These are phyloP conservation scores for Drosophila ezoana DNA, from an alignment of 2,888 invertebrate genomes.

Conservation along the genomic window DNA sequence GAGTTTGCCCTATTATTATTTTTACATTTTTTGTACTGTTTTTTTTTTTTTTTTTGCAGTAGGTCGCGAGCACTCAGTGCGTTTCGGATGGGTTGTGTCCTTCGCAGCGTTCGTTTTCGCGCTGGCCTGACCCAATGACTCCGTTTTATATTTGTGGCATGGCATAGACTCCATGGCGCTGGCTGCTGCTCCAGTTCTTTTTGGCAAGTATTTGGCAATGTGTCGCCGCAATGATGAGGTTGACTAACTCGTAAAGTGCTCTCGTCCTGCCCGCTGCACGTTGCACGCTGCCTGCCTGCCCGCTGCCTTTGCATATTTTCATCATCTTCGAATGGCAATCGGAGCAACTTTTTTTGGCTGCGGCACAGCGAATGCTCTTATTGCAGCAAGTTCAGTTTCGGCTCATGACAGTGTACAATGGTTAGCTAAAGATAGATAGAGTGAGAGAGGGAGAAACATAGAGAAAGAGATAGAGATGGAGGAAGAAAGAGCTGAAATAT, in stretches of 20 bases:
- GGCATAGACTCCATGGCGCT: conserved; percentile 66
- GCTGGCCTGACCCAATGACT: conserved; percentile 65
- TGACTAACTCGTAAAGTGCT: conserved; percentile 19
- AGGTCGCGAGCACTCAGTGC: conserved; percentile 1
- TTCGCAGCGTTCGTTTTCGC: conserved; percentile 36
- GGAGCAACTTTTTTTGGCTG: conserved; percentile 9
- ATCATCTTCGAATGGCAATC: conserved; percentile 7
- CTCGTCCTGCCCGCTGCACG: conserved; percentile 1
- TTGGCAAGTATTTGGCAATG: conserved; percentile 37
- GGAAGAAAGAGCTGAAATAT: neutral
- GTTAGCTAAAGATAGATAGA: neutral
- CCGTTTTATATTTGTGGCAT: conserved; percentile 55
- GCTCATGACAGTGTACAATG: conserved; percentile 1
- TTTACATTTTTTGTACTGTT: conserved; percentile 6
- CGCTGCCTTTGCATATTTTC: neutral
- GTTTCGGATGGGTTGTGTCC: conserved; percentile 29
- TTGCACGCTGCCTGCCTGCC: neutral
- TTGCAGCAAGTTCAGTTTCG: conserved; percentile 15
- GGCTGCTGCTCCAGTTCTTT: conserved; percentile 36
- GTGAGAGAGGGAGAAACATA: neutral
- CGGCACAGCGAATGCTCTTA: conserved; percentile 12
- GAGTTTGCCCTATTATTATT: conserved; percentile 23
- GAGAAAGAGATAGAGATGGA: neutral
- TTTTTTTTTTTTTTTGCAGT: neutral
- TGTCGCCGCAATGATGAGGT: conserved; percentile 14